These are phyloP conservation scores for Tragelaphus buxtoni DNA, from an alignment of 2,113 vertebrate genomes.

Conservation along the genomic window DNA sequence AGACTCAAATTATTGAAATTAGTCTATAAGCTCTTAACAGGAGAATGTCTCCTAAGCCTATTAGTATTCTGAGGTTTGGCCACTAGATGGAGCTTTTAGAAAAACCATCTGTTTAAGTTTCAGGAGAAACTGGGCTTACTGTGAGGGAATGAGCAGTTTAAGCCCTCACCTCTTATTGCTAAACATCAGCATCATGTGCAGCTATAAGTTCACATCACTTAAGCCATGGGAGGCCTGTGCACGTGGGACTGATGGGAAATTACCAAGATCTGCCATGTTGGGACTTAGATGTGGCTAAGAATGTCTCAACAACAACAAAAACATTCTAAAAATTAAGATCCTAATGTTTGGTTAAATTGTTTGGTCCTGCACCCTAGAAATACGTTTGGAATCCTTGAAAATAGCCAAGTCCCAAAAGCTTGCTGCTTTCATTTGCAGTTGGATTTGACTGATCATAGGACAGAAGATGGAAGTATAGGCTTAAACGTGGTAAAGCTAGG, in stretches of 20 bases:
- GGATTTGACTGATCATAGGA: background rate
- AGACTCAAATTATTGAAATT: background rate
- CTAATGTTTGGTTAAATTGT: background rate
- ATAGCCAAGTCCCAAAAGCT: background rate
- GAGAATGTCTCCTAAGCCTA: background rate
- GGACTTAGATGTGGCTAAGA: background rate
- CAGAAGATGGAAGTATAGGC: background rate
- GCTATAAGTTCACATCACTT: background rate
- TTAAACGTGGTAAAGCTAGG: background rate
- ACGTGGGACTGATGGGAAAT: background rate
- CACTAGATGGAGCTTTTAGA: constrained; percentile 48
- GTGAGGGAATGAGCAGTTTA: background rate
- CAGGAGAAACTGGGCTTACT: background rate
- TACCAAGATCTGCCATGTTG: background rate
- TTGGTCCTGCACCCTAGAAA: background rate
- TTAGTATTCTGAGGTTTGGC: background rate
- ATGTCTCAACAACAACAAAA: background rate
- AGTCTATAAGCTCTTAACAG: background rate
- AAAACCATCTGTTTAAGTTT: background rate
- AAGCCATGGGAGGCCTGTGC: background rate
- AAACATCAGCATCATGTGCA: background rate
- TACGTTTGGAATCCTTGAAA: background rate
- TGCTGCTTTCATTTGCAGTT: background rate
- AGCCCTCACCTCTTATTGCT: background rate
- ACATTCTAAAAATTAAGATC: background rate